Conservation (phyloP, 2,113 vertebrate genomes). For the Notarius lentiginosus region DNA sequence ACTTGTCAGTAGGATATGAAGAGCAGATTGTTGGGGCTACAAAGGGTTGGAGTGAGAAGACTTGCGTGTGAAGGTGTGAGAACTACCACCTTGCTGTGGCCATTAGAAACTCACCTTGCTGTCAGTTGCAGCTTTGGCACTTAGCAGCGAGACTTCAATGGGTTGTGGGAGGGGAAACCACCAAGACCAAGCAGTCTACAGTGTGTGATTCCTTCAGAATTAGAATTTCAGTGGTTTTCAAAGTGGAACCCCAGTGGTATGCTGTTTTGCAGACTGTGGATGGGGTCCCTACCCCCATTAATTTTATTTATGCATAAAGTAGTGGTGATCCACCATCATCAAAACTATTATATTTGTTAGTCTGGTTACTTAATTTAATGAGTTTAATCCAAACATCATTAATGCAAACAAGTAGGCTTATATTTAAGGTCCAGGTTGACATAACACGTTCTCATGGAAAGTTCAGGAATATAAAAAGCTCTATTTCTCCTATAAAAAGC, state of each 20-base stretch:
- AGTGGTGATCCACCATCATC: not conserved
- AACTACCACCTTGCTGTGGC: slow-evolving; percentile 68
- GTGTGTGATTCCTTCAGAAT: not conserved
- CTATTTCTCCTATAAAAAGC: not conserved
- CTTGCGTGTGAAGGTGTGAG: slow-evolving; percentile 63
- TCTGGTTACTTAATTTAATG: not conserved
- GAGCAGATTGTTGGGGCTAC: slow-evolving; percentile 50
- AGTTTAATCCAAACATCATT: not conserved
- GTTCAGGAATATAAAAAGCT: not conserved
- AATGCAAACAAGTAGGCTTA: not conserved
- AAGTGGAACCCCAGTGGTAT: not conserved
- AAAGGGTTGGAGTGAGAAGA: slow-evolving; percentile 65
- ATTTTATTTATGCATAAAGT: not conserved
- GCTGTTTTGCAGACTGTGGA: not conserved
- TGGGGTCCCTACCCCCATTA: too few relatives aligned
- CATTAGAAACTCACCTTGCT: slow-evolving; percentile 67
- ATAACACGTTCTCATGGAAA: not conserved
- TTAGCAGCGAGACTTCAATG: slow-evolving; percentile 62
- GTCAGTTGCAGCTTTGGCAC: slow-evolving; percentile 59
- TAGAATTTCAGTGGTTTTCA: not conserved
- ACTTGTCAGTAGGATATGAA: slow-evolving; percentile 67
- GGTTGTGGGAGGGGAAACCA: slow-evolving; percentile 32
- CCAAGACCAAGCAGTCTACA: not conserved
- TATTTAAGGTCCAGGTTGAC: not conserved
- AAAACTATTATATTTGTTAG: not conserved